Conservation (phyloP, 2,888 invertebrate genomes). For the Rhingia rostrata region DNA sequence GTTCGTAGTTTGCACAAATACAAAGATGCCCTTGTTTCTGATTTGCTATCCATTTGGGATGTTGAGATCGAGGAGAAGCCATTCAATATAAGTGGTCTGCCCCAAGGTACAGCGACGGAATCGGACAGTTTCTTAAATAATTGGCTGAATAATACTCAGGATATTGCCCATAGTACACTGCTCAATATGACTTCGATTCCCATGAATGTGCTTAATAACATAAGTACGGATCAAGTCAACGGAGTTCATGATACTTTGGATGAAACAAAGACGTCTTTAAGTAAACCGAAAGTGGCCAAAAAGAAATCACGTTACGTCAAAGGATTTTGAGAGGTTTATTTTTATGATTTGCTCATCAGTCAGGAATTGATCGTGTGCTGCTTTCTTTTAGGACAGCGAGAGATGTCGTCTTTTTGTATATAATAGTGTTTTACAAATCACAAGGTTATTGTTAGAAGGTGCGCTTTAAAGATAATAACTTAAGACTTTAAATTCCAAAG, state of each 20-base stretch:
- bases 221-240: background rate
- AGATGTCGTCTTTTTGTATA: too few relatives aligned
- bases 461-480: too few relatives aligned
- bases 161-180: conserved; percentile 15
- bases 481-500: too few relatives aligned
- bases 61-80: conserved; percentile 70
- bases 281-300: conserved; percentile 57
- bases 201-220: conserved; percentile 8
- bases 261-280: background rate
- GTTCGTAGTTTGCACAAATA: conserved; percentile 74
- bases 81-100: conserved; percentile 18
- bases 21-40: conserved; percentile 77
- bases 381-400: too few relatives aligned
- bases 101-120: background rate
- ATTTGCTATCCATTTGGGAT: conserved; percentile 78
- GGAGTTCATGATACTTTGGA: background rate
- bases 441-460: too few relatives aligned
- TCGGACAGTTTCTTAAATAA: conserved; percentile 26
- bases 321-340: conserved; percentile 72
- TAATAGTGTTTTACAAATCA: too few relatives aligned
- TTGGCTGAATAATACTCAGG: conserved; percentile 39
- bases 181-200: conserved; percentile 44
- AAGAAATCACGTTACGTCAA: conserved; percentile 76
- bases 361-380: too few relatives aligned
- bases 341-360: too few relatives aligned